These are phyloP conservation scores for Phalacrocorax brasilianus DNA, from an alignment of 2,113 vertebrate species.

Conservation along the genomic window DNA sequence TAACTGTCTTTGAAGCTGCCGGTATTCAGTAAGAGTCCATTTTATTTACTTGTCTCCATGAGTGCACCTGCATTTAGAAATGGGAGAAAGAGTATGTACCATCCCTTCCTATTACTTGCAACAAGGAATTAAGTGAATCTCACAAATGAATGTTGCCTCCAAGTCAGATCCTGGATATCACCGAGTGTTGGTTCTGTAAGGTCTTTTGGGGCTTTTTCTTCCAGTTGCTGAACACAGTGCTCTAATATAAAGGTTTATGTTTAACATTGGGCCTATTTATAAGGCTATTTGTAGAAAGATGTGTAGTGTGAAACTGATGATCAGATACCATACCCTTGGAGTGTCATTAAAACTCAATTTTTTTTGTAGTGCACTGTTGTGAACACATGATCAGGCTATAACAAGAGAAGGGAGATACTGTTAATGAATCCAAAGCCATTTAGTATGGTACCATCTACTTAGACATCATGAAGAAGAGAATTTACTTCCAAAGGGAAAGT, in stretches of 20 bases:
- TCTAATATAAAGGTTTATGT: slow-evolving; percentile 37
- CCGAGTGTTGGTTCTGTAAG: not conserved
- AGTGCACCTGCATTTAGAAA: not conserved
- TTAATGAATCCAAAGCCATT: slow-evolving; percentile 63
- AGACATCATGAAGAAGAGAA: slow-evolving; percentile 20
- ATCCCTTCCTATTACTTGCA: not conserved
- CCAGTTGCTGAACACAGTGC: not conserved
- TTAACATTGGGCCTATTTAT: slow-evolving; percentile 30
- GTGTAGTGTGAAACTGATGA: slow-evolving; percentile 13
- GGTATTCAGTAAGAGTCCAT: not conserved
- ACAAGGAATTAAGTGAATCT: not conserved
- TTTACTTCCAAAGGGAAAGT: slow-evolving; percentile 40
- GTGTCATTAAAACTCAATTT: slow-evolving; percentile 43
- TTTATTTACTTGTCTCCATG: not conserved
- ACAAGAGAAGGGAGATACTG: slow-evolving; percentile 54
- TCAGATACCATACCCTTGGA: slow-evolving; percentile 35
- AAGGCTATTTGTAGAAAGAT: slow-evolving; percentile 44
- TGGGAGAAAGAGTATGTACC: not conserved
- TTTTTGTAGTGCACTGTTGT: slow-evolving; percentile 53
- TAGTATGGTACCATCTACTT: slow-evolving; percentile 50
- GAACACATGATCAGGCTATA: slow-evolving; percentile 65
- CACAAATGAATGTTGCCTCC: not conserved
- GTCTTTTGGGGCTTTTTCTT: not conserved
- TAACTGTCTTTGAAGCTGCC: not conserved
- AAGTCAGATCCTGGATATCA: not conserved